Percentiles rank a stretch among this genome's conserved stretches.
Evolutionary conservation across 2,113 vertebrate genomes (phyloP).

Genomic region (Crocuta crocuta): DNA sequence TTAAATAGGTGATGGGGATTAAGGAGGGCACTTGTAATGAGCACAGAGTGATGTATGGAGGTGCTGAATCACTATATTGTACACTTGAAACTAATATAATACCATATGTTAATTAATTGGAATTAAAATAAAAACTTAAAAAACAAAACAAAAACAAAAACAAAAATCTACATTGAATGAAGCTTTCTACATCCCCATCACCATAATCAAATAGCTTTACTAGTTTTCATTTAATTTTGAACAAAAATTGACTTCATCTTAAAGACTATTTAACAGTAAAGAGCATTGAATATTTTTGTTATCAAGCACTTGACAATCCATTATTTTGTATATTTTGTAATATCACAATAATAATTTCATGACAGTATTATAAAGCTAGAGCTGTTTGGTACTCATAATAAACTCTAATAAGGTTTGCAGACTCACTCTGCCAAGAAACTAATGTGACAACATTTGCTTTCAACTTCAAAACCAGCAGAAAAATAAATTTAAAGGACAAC

Average conservation of each 20-base stretch:
- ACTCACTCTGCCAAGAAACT: neutral
- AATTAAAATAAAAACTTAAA: neutral
- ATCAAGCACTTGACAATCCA: neutral
- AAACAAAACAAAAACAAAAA: neutral
- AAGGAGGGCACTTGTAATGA: neutral
- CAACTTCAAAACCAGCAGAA: neutral
- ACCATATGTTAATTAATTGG: neutral
- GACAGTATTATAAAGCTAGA: neutral
- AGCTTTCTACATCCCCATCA: neutral
- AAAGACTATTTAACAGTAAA: neutral
- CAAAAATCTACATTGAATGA: neutral
- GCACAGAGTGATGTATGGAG: neutral
- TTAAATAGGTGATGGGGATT: neutral
- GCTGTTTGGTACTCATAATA: neutral
- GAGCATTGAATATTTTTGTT: neutral
- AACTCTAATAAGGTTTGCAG: neutral
- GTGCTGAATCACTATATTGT: neutral
- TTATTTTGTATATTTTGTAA: slow-evolving; percentile 30
- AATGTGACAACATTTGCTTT: neutral
- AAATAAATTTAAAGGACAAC: neutral
- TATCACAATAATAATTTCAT: neutral
- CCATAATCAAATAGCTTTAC: neutral
- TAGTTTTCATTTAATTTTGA: neutral
- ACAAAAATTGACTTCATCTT: slow-evolving; percentile 7
- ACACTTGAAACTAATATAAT: neutral